phyloP scores from a whole-genome alignment of 2,888 invertebrate genomes.

The Barypeithes pellucidus region DNA sequence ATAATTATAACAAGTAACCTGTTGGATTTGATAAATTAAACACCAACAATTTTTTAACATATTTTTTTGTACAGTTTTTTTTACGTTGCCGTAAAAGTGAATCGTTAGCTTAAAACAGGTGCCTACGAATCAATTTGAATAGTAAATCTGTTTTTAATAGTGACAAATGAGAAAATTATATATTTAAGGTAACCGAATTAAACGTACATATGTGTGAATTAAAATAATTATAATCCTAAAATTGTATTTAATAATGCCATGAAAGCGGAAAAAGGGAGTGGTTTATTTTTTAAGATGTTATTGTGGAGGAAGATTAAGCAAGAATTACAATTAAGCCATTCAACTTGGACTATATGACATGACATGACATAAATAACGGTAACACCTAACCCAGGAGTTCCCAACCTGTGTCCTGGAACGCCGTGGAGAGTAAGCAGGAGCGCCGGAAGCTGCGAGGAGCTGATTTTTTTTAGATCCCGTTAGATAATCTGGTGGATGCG shows the following conservation, averaged over 20 bases:
- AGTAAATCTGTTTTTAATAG: background rate
- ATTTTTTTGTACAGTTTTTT: background rate
- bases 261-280: background rate
- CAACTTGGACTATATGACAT: no score
- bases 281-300: background rate
- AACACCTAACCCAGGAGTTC: no score
- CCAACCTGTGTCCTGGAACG: no score
- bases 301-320: no score
- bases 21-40: slow-evolving; percentile 19
- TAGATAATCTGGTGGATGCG: no score
- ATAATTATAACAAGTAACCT: slow-evolving; percentile 8
- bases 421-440: no score
- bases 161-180: background rate
- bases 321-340: no score
- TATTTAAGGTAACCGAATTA: background rate
- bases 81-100: background rate
- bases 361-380: no score
- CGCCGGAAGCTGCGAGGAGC: no score
- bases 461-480: no score
- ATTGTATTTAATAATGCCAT: no score
- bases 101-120: background rate
- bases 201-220: background rate
- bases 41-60: background rate
- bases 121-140: background rate
- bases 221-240: background rate